phyloP scores from a whole-genome alignment of 2,797 vertebrate genomes.

The Typhlichthys subterraneus region DNA sequence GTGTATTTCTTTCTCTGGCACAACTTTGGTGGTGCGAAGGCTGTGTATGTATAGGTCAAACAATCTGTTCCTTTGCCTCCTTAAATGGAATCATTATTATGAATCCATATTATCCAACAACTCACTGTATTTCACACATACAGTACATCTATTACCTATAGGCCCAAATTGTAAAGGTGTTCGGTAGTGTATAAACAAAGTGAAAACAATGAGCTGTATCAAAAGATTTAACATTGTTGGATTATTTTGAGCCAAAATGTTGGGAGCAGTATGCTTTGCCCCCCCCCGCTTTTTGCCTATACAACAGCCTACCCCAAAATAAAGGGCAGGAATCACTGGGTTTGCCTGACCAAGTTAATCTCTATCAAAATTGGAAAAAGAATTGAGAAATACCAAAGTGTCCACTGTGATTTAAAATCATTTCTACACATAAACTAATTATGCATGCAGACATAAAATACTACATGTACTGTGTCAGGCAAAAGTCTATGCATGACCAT shows the following conservation, averaged over 20 bases:
- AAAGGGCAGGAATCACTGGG: constrained; percentile 36
- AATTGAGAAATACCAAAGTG: constrained; percentile 12
- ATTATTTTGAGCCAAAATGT: constrained; percentile 44
- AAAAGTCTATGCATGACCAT: constrained; percentile 35
- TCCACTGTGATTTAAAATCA: constrained; percentile 45
- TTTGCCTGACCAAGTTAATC: constrained; percentile 30
- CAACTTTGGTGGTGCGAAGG: constrained; percentile 25
- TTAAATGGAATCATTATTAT: constrained; percentile 21
- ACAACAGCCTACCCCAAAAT: constrained; percentile 59
- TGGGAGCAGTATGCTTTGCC: constrained; percentile 58
- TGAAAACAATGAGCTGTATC: constrained; percentile 53
- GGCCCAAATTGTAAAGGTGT: background rate
- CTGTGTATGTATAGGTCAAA: constrained; percentile 25
- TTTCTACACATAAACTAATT: constrained; percentile 34
- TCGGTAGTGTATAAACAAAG: constrained; percentile 32
- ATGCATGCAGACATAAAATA: constrained; percentile 41
- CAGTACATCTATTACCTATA: background rate
- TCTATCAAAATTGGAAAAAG: constrained; percentile 24
- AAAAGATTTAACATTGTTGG: constrained; percentile 59
- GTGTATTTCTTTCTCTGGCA: constrained; percentile 20
- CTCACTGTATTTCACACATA: constrained; percentile 5
- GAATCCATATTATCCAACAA: constrained; percentile 20
- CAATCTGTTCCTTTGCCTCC: constrained; percentile 29
- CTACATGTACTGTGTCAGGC: constrained; percentile 35
- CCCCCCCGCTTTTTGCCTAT: constrained; percentile 40